A percentile compares a stretch with the other conserved stretches of the same genome.
These are phyloP conservation scores for Hoplias malabaricus DNA, from an alignment of 2,113 vertebrate genomes.

Conservation along the genomic window DNA sequence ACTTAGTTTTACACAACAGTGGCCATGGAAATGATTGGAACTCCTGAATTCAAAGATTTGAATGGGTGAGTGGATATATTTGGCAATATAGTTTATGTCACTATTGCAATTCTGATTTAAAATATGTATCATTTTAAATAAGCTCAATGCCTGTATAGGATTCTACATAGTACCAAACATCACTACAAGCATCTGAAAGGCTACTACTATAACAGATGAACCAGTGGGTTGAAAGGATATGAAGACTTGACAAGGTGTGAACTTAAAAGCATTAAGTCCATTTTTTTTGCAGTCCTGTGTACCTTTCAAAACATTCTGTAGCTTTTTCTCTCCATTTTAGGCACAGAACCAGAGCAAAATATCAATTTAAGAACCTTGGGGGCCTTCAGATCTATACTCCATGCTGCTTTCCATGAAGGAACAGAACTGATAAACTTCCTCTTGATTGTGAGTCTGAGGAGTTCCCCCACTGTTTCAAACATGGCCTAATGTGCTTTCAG, in stretches of 20 bases:
- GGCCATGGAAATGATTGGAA: no score
- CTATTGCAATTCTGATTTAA: no score
- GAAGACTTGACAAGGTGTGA: not conserved
- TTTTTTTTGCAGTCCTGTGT: not conserved
- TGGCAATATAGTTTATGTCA: no score
- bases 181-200: not conserved
- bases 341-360: not conserved
- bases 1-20: no score
- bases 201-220: not conserved
- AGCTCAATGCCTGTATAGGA: no score
- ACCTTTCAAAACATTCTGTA: not conserved
- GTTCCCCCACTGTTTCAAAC: constrained; percentile 3
- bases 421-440: not conserved
- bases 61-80: no score
- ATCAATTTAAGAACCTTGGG: not conserved
- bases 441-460: not conserved
- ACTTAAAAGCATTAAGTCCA: not conserved
- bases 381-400: not conserved
- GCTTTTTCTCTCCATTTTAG: not conserved
- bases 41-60: no score
- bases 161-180: no score
- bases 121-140: no score
- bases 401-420: not conserved
- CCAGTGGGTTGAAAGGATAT: not conserved
- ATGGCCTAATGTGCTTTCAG: constrained; percentile 41